Percentiles rank a stretch among this genome's conserved stretches.
Conservation (phyloP, 1,140 invertebrate genomes). For the Drosophila pseudoobscura region DNA sequence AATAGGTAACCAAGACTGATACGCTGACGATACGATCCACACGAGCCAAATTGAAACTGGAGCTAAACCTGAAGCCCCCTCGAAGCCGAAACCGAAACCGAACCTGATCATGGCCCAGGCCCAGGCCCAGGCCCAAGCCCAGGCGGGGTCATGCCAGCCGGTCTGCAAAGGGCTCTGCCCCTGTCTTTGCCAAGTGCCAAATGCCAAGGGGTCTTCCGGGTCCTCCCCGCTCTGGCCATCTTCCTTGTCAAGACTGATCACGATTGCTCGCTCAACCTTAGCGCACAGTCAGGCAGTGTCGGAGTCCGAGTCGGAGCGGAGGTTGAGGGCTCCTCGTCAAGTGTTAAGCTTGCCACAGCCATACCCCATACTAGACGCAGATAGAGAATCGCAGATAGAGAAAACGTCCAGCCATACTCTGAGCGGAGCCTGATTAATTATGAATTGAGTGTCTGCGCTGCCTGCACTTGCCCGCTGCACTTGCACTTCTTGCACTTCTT, state of each 20-base stretch:
- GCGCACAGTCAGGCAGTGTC: conserved; percentile 27
- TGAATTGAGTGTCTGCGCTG: conserved; percentile 66
- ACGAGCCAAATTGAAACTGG: conserved; percentile 36
- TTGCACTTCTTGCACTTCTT: conserved; percentile 16
- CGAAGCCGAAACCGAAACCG: background rate
- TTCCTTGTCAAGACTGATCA: conserved; percentile 6
- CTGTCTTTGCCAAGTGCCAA: too few species aligned
- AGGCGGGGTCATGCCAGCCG: too few species aligned
- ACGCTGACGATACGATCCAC: background rate
- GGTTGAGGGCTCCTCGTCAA: conserved; percentile 20
- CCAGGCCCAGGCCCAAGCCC: background rate
- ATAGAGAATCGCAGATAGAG: too few species aligned
- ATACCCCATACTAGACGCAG: conserved; percentile 3
- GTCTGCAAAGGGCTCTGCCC: background rate
- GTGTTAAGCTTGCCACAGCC: conserved; percentile 32
- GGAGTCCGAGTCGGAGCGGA: background rate
- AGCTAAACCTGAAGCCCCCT: background rate
- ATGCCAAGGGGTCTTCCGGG: conserved; percentile 8
- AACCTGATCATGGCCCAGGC: background rate
- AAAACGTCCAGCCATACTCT: too few species aligned
- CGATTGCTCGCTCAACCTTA: conserved; percentile 46
- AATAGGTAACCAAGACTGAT: conserved; percentile 43
- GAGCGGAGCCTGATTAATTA: conserved; percentile 70
- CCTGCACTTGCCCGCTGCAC: conserved; percentile 36
- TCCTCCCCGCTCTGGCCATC: conserved; percentile 6